These are phyloP conservation scores for Palythoa grandis DNA, from an alignment of 92 coral and sea anemone genomes.

Conservation along the genomic window DNA sequence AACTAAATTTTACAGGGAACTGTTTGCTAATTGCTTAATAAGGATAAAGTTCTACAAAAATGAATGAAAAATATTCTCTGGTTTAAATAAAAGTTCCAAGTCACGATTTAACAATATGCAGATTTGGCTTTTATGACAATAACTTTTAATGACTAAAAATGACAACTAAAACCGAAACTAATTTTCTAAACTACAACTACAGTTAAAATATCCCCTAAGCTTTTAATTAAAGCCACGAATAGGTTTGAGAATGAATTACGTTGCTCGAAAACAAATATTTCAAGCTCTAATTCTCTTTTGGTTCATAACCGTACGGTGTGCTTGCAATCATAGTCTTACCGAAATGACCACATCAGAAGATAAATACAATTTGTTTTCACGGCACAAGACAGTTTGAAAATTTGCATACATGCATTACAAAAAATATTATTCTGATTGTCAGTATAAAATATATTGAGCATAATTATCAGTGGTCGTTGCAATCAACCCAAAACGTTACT, in stretches of 20 bases:
- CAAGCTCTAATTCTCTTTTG: background rate
- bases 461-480: background rate
- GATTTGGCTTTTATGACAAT: background rate
- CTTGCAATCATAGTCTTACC: background rate
- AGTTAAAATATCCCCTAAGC: background rate
- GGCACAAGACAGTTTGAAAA: slow-evolving; percentile 2
- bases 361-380: slow-evolving; percentile 21
- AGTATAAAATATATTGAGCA: background rate
- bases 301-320: background rate
- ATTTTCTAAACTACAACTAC: background rate
- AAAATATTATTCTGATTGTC: background rate
- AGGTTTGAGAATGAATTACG: background rate
- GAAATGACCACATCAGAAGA: background rate
- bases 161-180: background rate
- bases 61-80: background rate
- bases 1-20: too few species aligned
- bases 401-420: slow-evolving; percentile 25
- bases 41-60: too few species aligned
- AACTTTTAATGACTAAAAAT: background rate
- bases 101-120: background rate
- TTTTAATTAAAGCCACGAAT: background rate
- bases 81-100: background rate
- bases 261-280: background rate
- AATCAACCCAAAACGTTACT: background rate
- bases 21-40: too few species aligned